Base-by-base conservation (phyloP, 2,113 vertebrate genomes). In the Rhea pennata region DNA sequence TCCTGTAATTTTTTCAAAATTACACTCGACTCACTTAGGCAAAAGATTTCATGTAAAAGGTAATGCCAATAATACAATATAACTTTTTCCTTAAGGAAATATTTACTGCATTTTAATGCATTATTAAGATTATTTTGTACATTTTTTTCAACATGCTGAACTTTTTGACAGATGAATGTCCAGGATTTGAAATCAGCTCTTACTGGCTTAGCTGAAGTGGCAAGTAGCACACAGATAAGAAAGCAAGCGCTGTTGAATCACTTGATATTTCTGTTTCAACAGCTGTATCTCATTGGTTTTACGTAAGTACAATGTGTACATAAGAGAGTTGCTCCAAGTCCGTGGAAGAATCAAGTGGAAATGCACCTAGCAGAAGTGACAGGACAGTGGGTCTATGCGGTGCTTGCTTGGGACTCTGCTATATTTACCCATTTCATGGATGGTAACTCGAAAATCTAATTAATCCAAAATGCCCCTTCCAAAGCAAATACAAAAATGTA, bases 261-360 rank as follows among this genome's bases (percentile, higher is more conserved):
- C 36, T 17, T 74, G 79, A 10, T 42, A 20, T 33, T 77, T 71
- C 61, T 46, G 21, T 61, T 65, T 56, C 50, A 42, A 13, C 54
- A 19, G n/a, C 31, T 26, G 23, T 23, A 19, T 58, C 84, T 67
- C 51, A 66, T 54, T 46, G 48, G 74, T 51, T 50, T 23, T 42
- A 74, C 20, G 36, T 15, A 53, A 76, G 53, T 4, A 39, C 59
- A 1, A 0, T 3, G 22, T 9, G 20, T 36, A 36, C 17, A 2
- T 29, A 20, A 12, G 36, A 59, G 42, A 56, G 40, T 19, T 61
- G 86, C 23, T 77, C 86, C 56, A 65, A 88, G 26, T 61, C 91
- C 67, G 50, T 21, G 24, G 59, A 73, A 46, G 13, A 50, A 19
- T 1, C 12, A 87, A 24, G 31, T 26, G 31, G 44, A 90, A 92